Evolutionary conservation across 2,888 invertebrate species (phyloP), one percentile per base, ranked within the genome.

Genomic region (Teleogryllus oceanicus): DNA sequence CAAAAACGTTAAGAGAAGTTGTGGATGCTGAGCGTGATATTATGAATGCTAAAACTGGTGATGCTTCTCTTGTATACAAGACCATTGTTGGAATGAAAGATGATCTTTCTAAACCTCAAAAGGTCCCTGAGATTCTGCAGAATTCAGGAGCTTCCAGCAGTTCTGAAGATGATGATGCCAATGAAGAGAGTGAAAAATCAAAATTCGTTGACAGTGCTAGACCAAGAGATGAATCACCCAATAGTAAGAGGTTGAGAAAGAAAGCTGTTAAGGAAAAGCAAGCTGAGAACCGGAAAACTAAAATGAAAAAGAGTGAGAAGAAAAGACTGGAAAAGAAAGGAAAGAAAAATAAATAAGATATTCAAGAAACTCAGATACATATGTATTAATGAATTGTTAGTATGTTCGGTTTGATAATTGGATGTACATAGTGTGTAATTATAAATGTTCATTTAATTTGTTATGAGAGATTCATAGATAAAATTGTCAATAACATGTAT

Each of bases 251-350:
- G 86, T 88, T 88, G 10, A 90, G 98, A 50, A 99, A 99, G 85
- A 94, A 96, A 84, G 93, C 93, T 0, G 89, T 97, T 0, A 98
- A 97, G 87, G 94, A 95, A 79, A 93, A 93, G 79, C 92, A 96
- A 85, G 94, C 97, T 0, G 96, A 97, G 83, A 96, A 93, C 85
- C 90, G 98, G 78, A 95, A 96, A 89, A 89, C 89, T 0, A 99
- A 99, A 89, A 90, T 94, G 0, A 97, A 96, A 84, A 99, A 99
- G 87, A 96, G 98, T 87, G 87, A 97, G 0, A 99, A 99, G 86
- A 98, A 97, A 85, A 90, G 94, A 83, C 93, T 94, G 85, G 95
- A 96, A 85, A 94, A 92, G 85, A 82, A 89, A 20, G 85, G 87
- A 10, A 90, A 37, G 37, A 37, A 37, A 37, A 37, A 8, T 37